phyloP scores from a whole-genome alignment of 2,888 invertebrate genomes.

The Iphiclides podalirius region DNA sequence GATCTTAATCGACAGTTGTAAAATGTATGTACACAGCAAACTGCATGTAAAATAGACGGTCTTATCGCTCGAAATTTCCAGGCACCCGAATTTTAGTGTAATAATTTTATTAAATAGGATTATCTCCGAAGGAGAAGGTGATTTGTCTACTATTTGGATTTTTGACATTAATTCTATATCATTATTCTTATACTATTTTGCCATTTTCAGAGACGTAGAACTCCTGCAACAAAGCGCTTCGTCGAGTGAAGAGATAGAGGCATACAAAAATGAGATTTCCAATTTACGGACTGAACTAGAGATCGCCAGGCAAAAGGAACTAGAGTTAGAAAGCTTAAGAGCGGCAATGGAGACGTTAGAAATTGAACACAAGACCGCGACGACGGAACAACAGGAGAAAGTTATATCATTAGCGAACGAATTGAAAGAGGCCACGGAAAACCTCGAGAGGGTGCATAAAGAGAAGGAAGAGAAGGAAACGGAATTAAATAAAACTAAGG shows the following conservation, averaged over 20 bases:
- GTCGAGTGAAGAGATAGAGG: slow-evolving; percentile 69
- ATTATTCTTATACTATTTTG: slow-evolving; percentile 3
- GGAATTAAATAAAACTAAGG: slow-evolving; percentile 58
- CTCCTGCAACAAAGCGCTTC: slow-evolving; percentile 70
- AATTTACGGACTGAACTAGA: slow-evolving; percentile 65
- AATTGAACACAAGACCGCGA: slow-evolving; percentile 67
- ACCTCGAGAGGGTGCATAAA: slow-evolving; percentile 48
- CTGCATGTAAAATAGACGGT: no score
- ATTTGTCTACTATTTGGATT: no score
- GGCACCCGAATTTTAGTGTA: no score
- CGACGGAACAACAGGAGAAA: slow-evolving; percentile 64
- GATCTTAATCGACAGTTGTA: no score
- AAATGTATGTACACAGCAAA: no score
- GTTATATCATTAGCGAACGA: slow-evolving; percentile 52
- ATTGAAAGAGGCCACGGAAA: slow-evolving; percentile 61
- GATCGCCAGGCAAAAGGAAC: slow-evolving; percentile 79
- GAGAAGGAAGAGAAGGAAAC: slow-evolving; percentile 57
- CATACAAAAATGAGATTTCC: slow-evolving; percentile 63
- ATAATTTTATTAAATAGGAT: no score
- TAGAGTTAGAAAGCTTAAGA: slow-evolving; percentile 64
- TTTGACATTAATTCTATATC: no score
- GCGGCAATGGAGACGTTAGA: slow-evolving; percentile 64
- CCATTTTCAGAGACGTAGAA: slow-evolving; percentile 60
- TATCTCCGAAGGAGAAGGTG: no score
- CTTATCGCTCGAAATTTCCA: no score